Conservation (phyloP, 1,140 invertebrate genomes). For the Paramacrobiotus metropolitanus region DNA sequence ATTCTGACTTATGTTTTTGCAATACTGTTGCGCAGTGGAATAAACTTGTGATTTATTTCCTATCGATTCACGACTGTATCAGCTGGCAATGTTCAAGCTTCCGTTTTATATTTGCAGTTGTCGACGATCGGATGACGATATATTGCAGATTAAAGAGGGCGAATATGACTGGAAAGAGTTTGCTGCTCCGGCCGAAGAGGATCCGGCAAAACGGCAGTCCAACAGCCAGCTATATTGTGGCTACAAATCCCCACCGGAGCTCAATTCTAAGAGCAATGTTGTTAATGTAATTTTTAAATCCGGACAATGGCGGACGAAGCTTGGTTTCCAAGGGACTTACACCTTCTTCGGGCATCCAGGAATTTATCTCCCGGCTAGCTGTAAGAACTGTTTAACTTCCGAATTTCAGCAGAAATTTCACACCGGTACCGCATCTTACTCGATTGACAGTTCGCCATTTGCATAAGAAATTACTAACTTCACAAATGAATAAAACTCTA, state of each 20-base stretch:
- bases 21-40: no score
- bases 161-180: neutral
- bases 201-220: neutral
- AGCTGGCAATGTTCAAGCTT: no score
- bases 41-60: no score
- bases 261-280: neutral
- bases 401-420: no score
- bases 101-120: neutral
- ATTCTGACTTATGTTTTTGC: neutral
- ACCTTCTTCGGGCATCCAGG: neutral
- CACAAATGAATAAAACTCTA: no score
- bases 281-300: constrained; percentile 1
- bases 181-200: neutral
- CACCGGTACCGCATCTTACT: no score
- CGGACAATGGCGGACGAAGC: neutral
- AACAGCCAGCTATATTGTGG: neutral
- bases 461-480: no score
- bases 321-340: neutral
- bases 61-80: no score
- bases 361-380: neutral
- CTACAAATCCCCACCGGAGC: neutral
- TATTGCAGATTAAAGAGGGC: neutral
- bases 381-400: constrained; percentile 30
- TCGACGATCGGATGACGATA: neutral
- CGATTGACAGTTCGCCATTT: no score